Base-by-base conservation (phyloP, 2,113 vertebrate genomes). In the Lipotes vexillifer region DNA sequence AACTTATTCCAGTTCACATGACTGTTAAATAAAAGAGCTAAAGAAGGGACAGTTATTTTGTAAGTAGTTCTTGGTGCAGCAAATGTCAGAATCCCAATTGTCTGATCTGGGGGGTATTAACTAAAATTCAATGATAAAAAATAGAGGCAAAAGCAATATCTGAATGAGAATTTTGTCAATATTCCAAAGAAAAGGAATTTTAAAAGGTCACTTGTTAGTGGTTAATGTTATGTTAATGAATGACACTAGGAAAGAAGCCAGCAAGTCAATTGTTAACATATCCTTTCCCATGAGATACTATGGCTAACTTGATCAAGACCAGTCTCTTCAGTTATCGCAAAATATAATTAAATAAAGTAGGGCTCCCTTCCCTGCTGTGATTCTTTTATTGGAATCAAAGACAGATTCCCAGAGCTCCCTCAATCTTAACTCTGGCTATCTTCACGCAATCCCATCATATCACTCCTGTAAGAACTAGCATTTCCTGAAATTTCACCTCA, bases 281-380 rank as follows among this genome's bases (percentile, higher is more conserved):
- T 88, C 31, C 9, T 96, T 97, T 97, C 82, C 75, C 69, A 68
- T 0, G 15, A 93, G 83, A 89, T 41, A 65, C 23, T 41, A 2
- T 15, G 4, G 29, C n/a, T 68, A 88, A 77, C 33, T 17, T 71
- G 46, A 61, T 52, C 66, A 82, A 21, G 61, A 21, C 71, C 61
- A 77, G 21, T 59, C 87, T 93, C 71, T 77, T 4, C 23, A 46
- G 31, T 86, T 90, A 92, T 72, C 38, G 55, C 21, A 36, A 72
- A 94, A 86, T 46, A n/a, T 27, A 80, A 44, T 93, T 75, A 71
- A 85, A 92, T 55, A 93, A 90, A 89, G 59, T 82, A 95, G 23
- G 11, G 1, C 9, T 93, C 38, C 14, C 44, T 90, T 96, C 38
- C 52, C 38, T 90, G 38, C 89, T 61, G 8, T 71, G 85, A 41